phyloP scores from a whole-genome alignment of 2,113 vertebrate species.

The Thryonomys swinderianus region DNA sequence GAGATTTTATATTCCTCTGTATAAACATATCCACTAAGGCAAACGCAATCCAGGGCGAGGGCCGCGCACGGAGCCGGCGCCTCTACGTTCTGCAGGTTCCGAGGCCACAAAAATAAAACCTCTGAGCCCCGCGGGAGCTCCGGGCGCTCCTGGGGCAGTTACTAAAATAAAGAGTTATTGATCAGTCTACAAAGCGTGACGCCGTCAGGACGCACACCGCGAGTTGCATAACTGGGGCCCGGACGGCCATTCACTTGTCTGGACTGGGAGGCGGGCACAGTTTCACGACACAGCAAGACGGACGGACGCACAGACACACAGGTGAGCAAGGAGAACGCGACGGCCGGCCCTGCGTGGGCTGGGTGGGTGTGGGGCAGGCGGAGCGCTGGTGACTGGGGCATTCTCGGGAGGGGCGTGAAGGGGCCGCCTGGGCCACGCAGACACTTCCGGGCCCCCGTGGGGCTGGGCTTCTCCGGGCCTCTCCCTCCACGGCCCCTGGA shows the following conservation, averaged over 20 bases:
- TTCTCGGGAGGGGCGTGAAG: neutral
- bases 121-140: conserved; percentile 34
- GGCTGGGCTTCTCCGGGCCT: too few relatives aligned
- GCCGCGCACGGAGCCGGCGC: neutral
- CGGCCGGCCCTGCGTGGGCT: neutral
- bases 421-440: neutral
- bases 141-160: neutral
- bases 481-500: neutral
- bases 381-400: neutral
- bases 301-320: neutral
- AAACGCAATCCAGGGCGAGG: conserved; percentile 2
- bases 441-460: conserved; percentile 53
- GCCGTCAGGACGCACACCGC: neutral
- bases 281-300: conserved; percentile 69
- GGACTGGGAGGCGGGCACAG: conserved; percentile 58
- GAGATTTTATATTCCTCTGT: conserved; percentile 70
- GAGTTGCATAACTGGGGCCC: conserved; percentile 65
- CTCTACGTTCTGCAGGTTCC: conserved; percentile 39
- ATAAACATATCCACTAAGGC: conserved; percentile 76
- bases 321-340: neutral
- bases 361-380: neutral
- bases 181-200: conserved; percentile 50
- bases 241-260: neutral
- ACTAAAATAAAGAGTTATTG: conserved; percentile 67
- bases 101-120: conserved; percentile 68